Evolutionary conservation across 2,888 invertebrate species (phyloP).

Genomic region (Brassicogethes aeneus): DNA sequence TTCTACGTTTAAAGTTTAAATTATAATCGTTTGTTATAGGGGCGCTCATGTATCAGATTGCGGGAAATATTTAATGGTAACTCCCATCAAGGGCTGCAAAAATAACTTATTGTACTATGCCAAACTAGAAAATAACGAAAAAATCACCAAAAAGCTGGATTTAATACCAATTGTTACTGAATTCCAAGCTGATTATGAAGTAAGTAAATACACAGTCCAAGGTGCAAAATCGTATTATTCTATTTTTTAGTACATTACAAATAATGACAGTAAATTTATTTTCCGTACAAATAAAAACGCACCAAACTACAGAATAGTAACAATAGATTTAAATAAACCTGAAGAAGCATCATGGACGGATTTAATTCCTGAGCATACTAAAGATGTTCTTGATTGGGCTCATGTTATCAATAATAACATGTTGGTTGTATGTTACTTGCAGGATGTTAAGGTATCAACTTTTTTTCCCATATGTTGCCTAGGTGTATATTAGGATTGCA

Average conservation of each 20-base stretch:
- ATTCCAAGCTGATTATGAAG: conserved; percentile 91
- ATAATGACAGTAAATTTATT: conserved; percentile 70
- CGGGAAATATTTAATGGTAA: conserved; percentile 80
- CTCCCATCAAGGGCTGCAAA: conserved; percentile 79
- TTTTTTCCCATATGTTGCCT: too few relatives aligned
- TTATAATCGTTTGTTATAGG: conserved; percentile 41
- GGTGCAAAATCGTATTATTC: conserved; percentile 3
- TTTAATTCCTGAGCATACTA: conserved; percentile 73
- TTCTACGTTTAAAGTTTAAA: neutral
- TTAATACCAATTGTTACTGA: conserved; percentile 77
- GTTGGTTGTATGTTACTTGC: conserved; percentile 79
- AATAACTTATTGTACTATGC: conserved; percentile 86
- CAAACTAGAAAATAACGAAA: conserved; percentile 56
- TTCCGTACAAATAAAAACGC: conserved; percentile 92
- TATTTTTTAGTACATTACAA: conserved; percentile 74
- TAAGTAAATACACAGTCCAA: conserved; percentile 31
- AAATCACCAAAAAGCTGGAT: conserved; percentile 55
- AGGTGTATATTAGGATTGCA: too few relatives aligned
- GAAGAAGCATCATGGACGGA: conserved; percentile 72
- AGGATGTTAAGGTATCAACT: conserved; percentile 74
- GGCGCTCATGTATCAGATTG: conserved; percentile 83
- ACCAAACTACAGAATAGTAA: conserved; percentile 81
- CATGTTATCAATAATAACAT: conserved; percentile 76
- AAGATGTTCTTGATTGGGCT: conserved; percentile 87
- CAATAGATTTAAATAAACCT: conserved; percentile 68